Percentiles rank a stretch among this genome's conserved stretches.
These are phyloP conservation scores for Heliornis fulica DNA, from an alignment of 2,113 vertebrate species.

Conservation along the genomic window DNA sequence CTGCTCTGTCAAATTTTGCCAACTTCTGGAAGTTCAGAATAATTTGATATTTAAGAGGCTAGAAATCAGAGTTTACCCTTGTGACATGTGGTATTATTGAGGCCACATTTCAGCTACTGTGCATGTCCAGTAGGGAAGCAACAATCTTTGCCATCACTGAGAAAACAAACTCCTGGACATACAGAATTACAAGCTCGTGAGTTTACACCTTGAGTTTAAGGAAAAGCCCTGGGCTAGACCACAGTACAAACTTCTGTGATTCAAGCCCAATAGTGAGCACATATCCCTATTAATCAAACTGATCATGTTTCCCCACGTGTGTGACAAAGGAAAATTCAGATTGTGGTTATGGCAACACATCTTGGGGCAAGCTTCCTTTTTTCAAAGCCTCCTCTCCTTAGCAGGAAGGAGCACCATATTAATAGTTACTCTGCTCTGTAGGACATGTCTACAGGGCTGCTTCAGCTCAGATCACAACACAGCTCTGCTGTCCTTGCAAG, in stretches of 20 bases:
- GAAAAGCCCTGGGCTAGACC: neutral
- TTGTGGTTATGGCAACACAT: neutral
- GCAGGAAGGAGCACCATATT: rapidly evolving
- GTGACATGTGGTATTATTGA: neutral
- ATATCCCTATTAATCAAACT: neutral
- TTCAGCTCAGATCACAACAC: neutral
- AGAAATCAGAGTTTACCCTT: neutral
- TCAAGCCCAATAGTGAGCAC: neutral
- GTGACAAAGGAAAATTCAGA: neutral
- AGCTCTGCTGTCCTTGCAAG: rapidly evolving
- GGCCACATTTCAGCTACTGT: neutral
- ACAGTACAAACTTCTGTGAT: neutral
- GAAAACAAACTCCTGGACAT: neutral
- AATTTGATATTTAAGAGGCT: neutral
- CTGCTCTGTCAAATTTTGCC: neutral
- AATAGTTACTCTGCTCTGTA: neutral
- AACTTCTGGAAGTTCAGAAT: neutral
- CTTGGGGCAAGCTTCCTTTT: neutral
- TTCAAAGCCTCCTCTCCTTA: neutral
- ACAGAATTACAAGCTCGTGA: neutral
- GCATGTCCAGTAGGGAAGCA: neutral
- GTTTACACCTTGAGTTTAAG: neutral
- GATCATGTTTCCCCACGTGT: neutral
- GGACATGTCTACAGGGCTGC: neutral
- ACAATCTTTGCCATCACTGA: neutral